Evolutionary conservation across 2,888 invertebrate species (phyloP).

Genomic region (Amphiduros pacificus): DNA sequence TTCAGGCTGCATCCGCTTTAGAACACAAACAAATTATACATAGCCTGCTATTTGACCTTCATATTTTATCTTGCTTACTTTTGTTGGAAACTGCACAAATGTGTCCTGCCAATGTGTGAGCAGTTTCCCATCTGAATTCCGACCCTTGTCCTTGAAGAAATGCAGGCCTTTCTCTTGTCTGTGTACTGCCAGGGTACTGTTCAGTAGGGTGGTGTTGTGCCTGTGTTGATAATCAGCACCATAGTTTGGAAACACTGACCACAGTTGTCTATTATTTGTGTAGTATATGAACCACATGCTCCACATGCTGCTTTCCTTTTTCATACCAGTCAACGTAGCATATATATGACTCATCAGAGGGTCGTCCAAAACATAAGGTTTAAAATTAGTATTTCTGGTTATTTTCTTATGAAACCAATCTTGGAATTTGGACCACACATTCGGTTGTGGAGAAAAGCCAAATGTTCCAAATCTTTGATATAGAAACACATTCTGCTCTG

Average conservation of each 20-base stretch:
- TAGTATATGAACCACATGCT: constrained; percentile 6
- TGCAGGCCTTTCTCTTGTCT: neutral
- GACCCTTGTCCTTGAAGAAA: neutral
- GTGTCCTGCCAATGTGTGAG: neutral
- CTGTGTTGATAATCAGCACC: neutral
- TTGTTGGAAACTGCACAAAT: neutral
- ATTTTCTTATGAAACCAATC: neutral
- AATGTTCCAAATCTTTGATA: neutral
- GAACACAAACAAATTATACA: too few relatives aligned
- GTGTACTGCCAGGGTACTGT: neutral
- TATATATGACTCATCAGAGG: neutral
- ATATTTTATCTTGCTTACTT: too few relatives aligned
- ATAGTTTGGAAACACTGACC: neutral
- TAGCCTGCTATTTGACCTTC: too few relatives aligned
- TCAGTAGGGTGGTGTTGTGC: neutral
- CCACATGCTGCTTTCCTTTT: neutral
- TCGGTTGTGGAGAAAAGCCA: neutral
- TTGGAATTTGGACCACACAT: neutral
- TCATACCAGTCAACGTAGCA: neutral
- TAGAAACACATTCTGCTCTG: neutral
- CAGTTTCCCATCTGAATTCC: neutral
- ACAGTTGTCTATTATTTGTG: neutral
- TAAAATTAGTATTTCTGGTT: neutral
- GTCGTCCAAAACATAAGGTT: neutral
- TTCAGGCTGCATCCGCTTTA: too few relatives aligned